Conservation (phyloP, 2,113 vertebrate genomes). For the Rafetus swinhoei region DNA sequence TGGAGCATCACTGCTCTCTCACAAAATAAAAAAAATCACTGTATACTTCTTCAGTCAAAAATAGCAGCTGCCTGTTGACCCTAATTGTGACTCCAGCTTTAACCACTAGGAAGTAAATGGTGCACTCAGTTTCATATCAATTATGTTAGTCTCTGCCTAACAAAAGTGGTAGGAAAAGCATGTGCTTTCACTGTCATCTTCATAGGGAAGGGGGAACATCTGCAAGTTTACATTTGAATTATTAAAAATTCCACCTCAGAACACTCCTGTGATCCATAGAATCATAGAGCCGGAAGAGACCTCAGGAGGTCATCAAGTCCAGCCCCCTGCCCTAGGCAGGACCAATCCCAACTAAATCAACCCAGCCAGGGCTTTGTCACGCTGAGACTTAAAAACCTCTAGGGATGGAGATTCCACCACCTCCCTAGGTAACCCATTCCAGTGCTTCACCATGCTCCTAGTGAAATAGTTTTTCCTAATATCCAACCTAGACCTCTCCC, state of each 20-base stretch:
- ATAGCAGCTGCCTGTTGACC: not conserved
- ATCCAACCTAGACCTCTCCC: no score
- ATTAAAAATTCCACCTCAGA: slow-evolving; percentile 19
- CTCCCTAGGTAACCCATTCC: no score
- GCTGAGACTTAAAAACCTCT: no score
- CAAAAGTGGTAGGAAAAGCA: not conserved
- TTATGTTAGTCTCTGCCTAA: not conserved
- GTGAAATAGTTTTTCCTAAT: no score
- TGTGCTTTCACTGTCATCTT: not conserved
- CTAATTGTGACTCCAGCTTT: not conserved
- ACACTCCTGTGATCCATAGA: not conserved
- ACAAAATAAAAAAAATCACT: not conserved
- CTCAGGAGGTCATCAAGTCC: no score
- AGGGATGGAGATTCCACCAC: no score
- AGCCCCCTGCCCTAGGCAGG: no score
- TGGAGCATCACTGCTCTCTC: not conserved
- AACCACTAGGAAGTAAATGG: not conserved
- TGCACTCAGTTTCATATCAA: slow-evolving; percentile 2
- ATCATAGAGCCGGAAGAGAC: no score
- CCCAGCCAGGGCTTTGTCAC: no score
- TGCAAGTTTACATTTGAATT: not conserved
- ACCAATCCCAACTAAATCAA: no score
- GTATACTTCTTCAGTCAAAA: slow-evolving; percentile 25
- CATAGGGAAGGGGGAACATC: not conserved
- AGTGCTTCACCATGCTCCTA: no score